Conservation (phyloP, 2,113 vertebrate genomes). For the Nettapus auritus region DNA sequence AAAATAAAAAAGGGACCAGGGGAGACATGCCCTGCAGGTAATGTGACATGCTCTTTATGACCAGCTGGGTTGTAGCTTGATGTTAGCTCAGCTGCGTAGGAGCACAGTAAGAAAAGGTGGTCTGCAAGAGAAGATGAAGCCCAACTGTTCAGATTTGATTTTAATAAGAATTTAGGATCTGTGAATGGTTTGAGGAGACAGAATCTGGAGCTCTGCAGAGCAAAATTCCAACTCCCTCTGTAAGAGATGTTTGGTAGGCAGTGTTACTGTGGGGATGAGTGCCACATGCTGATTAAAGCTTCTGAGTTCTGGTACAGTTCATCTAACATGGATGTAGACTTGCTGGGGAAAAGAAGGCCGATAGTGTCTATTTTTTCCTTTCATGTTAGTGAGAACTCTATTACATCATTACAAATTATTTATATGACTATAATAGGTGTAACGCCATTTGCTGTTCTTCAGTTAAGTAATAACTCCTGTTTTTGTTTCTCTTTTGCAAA, state of each 20-base stretch:
- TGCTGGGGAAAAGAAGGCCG: not conserved
- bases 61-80: not conserved
- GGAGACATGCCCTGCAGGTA: not conserved
- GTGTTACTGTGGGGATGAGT: not conserved
- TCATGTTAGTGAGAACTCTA: no score
- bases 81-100: not conserved
- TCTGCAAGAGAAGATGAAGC: not conserved
- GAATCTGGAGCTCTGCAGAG: not conserved
- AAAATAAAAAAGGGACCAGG: not conserved
- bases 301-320: not conserved
- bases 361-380: not conserved
- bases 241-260: not conserved
- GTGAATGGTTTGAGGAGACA: not conserved
- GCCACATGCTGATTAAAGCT: not conserved
- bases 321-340: fast-evolving
- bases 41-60: not conserved
- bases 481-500: not conserved
- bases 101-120: not conserved
- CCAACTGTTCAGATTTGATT: not conserved
- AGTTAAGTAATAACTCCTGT: not conserved
- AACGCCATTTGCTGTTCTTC: not conserved
- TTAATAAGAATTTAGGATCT: not conserved
- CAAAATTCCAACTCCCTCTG: not conserved
- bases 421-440: not conserved
- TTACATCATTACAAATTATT: not conserved